These are phyloP conservation scores for Mythimna vitellina DNA, from an alignment of 2,888 invertebrate genomes.

Conservation along the genomic window DNA sequence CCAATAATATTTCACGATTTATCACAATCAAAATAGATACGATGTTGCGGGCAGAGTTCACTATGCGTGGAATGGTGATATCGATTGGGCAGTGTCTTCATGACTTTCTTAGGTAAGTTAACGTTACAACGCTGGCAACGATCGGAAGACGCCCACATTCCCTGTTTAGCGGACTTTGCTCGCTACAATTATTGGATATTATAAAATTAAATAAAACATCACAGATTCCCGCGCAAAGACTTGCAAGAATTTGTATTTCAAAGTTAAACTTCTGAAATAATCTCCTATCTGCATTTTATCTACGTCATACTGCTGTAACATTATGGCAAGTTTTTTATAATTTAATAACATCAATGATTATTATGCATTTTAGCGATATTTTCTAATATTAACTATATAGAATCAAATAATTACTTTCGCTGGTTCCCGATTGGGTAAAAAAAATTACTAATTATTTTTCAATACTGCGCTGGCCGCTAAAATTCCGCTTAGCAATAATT, in stretches of 20 bases:
- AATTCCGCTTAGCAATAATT: slow-evolving; percentile 15
- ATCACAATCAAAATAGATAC: slow-evolving; percentile 64
- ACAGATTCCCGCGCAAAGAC: slow-evolving; percentile 57
- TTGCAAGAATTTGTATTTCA: slow-evolving; percentile 46
- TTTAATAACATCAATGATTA: slow-evolving; percentile 48
- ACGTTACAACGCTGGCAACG: slow-evolving; percentile 13
- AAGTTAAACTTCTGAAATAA: slow-evolving; percentile 50
- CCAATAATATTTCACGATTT: slow-evolving; percentile 53
- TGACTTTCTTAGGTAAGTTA: slow-evolving; percentile 14
- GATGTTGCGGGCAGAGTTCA: slow-evolving; percentile 34
- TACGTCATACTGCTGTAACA: slow-evolving; percentile 8
- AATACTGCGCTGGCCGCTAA: slow-evolving; percentile 23
- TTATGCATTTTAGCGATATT: slow-evolving; percentile 43
- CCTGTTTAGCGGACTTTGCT: slow-evolving; percentile 16
- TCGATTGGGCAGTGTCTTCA: slow-evolving; percentile 24
- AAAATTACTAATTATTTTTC: slow-evolving; percentile 16
- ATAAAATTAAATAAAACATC: slow-evolving; percentile 59
- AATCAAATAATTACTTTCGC: slow-evolving; percentile 38
- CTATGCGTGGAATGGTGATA: slow-evolving; percentile 15
- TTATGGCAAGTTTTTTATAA: slow-evolving; percentile 53
- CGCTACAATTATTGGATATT: slow-evolving; percentile 34
- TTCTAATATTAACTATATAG: slow-evolving; percentile 21
- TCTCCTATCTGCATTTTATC: slow-evolving; percentile 10
- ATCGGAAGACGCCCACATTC: slow-evolving; percentile 5
- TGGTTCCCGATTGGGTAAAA: slow-evolving; percentile 1